Base-by-base conservation (phyloP, 2,888 invertebrate species). In the Zygogramma bicolorata region DNA sequence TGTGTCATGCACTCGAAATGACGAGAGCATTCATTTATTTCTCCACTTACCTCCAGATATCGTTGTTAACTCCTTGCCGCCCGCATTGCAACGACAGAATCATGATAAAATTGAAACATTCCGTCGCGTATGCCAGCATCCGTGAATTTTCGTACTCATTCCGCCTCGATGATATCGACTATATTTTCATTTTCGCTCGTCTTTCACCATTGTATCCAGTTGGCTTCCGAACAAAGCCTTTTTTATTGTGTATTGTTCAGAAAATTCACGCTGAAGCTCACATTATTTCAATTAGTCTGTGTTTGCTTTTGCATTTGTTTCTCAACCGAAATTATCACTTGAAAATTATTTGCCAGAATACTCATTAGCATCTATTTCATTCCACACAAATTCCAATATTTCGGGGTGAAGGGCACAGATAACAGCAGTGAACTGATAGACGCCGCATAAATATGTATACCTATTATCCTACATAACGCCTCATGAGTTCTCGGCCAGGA, bases 1-100 rank as follows among this genome's bases (percentile, higher is more conserved):
- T 77, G 72, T 76, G 72, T 75, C 73, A 73, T 76, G 74, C 75
- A 78, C 77, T 78, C 73, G 77, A 75, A 74, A 72, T 75, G 75
- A 76, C 69, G 77, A 77, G 77, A 75, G 71, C 75, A 61, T 73
- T 77, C 77, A 69, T 78, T 74, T 74, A 71, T 74, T 74, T 68
- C 68, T 68, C 68, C 68, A 70, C 72, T 68, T 53, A 60, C 68
- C 68, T 72, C 57, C 60, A 72, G 61, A 68, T 68, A 60, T 72
- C 46, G 68, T 63, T 58, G 60, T 72, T 65, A 68, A 68, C 72
- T 72, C 65, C 40, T 70, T 63, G 60, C 49, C 53, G 49, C 49
- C 65, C 27, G 40, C 34, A 70, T 66, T 70, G 40, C 59, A 66
- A 66, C 61, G 65, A 46, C 49, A 60, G 40, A 68, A 68, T 68